A percentile compares a stretch with the other conserved stretches of the same genome.
phyloP scores from a whole-genome alignment of 2,113 vertebrate species.

The Tursiops truncatus region DNA sequence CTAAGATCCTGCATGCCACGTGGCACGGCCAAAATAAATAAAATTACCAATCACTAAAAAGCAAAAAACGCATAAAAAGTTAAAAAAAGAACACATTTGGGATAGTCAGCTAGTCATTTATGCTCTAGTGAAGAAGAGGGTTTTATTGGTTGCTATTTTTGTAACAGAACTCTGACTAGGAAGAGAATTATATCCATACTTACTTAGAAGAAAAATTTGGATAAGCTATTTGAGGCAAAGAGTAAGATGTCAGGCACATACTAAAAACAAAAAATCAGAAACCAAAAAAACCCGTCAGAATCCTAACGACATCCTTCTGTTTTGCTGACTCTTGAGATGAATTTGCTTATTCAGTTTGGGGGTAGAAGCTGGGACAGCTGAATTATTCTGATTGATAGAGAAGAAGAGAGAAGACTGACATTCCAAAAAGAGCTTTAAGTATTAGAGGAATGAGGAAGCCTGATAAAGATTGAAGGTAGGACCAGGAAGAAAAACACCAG shows the following conservation, averaged over 20 bases:
- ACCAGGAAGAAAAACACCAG: neutral
- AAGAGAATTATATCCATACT: neutral
- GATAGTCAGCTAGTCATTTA: neutral
- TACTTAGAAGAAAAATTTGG: neutral
- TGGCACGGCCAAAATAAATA: too few relatives aligned
- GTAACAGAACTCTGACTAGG: neutral
- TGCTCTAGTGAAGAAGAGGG: neutral
- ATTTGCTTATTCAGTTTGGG: neutral
- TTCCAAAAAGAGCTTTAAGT: neutral
- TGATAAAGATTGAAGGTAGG: neutral
- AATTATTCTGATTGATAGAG: neutral
- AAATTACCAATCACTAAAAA: too few relatives aligned
- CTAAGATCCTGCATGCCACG: too few relatives aligned
- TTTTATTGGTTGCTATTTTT: neutral
- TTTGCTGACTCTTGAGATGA: neutral
- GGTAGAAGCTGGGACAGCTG: neutral
- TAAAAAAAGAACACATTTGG: neutral
- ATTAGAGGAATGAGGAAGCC: neutral
- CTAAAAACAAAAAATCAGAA: neutral
- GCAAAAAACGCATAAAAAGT: too few relatives aligned
- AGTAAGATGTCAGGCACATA: neutral
- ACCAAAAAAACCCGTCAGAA: accelerated
- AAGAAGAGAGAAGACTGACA: neutral
- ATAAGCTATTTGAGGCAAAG: neutral
- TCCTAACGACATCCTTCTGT: neutral